Evolutionary conservation across 2,888 invertebrate genomes (phyloP).

Genomic region (Sinohyriopsis cumingii): DNA sequence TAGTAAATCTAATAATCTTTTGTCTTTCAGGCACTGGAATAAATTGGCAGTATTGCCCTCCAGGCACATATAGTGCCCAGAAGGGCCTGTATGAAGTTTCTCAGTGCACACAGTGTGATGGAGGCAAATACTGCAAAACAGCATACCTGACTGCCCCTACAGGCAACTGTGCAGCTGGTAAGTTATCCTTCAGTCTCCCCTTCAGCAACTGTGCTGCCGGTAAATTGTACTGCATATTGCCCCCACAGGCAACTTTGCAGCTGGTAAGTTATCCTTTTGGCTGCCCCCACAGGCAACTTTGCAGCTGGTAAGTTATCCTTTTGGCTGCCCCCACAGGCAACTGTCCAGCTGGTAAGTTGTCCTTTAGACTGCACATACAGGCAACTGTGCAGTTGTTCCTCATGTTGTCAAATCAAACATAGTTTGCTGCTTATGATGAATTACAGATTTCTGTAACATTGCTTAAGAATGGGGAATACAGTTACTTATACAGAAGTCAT

Average conservation of each 20-base stretch:
- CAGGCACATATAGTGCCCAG: conserved; percentile 62
- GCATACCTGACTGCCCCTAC: conserved; percentile 52
- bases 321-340: no score
- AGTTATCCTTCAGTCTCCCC: not conserved
- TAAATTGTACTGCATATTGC: no score
- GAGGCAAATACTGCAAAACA: conserved; percentile 62
- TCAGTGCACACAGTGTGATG: conserved; percentile 64
- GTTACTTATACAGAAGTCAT: no score
- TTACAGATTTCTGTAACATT: no score
- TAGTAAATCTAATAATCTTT: not conserved
- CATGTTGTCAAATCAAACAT: no score
- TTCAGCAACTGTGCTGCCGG: not conserved
- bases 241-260: not conserved
- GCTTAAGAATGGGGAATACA: no score
- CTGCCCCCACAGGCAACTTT: no score
- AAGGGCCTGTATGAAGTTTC: conserved; percentile 41
- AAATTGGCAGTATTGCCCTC: conserved; percentile 62
- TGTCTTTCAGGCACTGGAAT: conserved; percentile 54
- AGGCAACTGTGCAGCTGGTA: conserved; percentile 59
- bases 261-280: not conserved
- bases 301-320: no score
- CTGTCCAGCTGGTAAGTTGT: not conserved
- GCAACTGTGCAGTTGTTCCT: conserved; percentile 39
- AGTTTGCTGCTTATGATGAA: no score
- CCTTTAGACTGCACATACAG: conserved; percentile 25